Evolutionary conservation across 2,113 vertebrate species (phyloP).

Genomic region (Daphoenositta chrysoptera): DNA sequence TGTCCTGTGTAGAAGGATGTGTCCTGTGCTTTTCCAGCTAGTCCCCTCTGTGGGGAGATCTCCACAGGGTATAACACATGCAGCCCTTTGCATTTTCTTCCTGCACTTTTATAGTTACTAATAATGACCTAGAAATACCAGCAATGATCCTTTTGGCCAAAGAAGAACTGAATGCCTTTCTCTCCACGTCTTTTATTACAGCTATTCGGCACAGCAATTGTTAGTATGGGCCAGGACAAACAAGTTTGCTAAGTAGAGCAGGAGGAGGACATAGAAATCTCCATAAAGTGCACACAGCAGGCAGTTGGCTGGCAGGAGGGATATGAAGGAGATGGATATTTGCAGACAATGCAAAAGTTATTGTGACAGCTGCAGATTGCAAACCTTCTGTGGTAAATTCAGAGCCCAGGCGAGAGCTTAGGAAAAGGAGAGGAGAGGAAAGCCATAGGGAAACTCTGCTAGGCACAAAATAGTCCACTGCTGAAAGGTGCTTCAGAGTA

Average conservation of each 20-base stretch:
- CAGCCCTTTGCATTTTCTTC: background rate
- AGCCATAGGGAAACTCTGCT: background rate
- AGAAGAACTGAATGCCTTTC: background rate
- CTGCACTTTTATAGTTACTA: background rate
- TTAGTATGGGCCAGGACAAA: background rate
- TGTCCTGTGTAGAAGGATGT: background rate
- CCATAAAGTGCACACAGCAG: background rate
- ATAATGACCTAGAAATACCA: background rate
- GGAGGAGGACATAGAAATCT: background rate
- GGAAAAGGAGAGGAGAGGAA: background rate
- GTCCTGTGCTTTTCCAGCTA: background rate
- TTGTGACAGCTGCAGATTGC: slow-evolving; percentile 38
- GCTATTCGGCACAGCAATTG: background rate
- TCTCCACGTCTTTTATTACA: background rate
- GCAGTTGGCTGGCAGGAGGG: background rate
- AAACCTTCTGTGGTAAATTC: slow-evolving; percentile 8
- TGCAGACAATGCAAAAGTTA: slow-evolving; percentile 35
- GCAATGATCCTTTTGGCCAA: background rate
- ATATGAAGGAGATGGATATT: background rate
- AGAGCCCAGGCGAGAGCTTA: background rate
- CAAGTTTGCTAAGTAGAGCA: background rate
- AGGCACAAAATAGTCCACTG: background rate
- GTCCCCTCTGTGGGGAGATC: background rate
- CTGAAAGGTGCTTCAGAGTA: background rate
- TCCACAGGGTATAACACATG: background rate